Percentiles rank a stretch among this genome's conserved stretches.
Evolutionary conservation across 2,888 invertebrate species (phyloP).

Genomic region (Listrodromus nycthemerus): DNA sequence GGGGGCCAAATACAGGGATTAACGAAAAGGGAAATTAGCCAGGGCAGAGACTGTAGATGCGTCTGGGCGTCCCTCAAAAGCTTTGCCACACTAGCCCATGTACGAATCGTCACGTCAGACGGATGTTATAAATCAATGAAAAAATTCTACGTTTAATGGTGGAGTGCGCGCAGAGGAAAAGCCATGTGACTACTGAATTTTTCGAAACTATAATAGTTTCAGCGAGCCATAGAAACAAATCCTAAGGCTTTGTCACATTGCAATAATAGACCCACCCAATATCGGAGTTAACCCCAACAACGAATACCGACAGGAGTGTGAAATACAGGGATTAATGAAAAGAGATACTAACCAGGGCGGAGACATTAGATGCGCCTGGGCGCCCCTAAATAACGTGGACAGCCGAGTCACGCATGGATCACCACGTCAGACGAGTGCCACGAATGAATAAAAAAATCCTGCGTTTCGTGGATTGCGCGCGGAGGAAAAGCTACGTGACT

Average conservation of each 20-base stretch:
- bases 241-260: neutral
- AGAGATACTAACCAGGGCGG: neutral
- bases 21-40: neutral
- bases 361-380: neutral
- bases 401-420: neutral
- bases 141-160: neutral
- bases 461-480: neutral
- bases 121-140: neutral
- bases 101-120: neutral
- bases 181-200: neutral
- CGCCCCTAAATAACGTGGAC: neutral
- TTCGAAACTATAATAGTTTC: too few species aligned
- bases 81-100: neutral
- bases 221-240: neutral
- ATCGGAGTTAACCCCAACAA: slow-evolving; percentile 7
- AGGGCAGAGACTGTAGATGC: neutral
- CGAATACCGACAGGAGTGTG: neutral
- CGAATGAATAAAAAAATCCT: neutral
- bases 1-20: neutral
- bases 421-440: neutral
- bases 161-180: neutral
- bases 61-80: neutral
- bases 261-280: neutral
- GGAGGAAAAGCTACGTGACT: neutral
- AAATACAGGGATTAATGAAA: neutral